phyloP scores from a whole-genome alignment of 2,888 invertebrate species.

The Agrotis ipsilon region DNA sequence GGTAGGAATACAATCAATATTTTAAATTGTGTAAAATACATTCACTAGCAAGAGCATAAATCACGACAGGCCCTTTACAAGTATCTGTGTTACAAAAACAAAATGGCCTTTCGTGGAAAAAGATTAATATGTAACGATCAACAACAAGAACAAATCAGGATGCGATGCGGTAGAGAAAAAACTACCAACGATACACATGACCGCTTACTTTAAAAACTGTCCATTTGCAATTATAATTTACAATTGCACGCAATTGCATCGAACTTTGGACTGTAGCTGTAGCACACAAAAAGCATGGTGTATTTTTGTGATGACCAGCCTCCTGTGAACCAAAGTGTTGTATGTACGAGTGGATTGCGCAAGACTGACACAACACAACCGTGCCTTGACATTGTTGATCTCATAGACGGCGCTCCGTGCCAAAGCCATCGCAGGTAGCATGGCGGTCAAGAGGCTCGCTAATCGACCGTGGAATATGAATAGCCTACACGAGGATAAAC shows the following conservation, averaged over 20 bases:
- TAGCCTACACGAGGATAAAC: conserved; percentile 69
- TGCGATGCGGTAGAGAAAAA: conserved; percentile 56
- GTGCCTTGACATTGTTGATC: conserved; percentile 87
- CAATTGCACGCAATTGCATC: conserved; percentile 49
- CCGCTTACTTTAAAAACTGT: conserved; percentile 53
- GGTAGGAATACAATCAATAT: conserved; percentile 22
- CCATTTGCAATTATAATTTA: conserved; percentile 57
- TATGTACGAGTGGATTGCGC: conserved; percentile 68
- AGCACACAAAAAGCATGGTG: conserved; percentile 40
- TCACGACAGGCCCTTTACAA: conserved; percentile 41
- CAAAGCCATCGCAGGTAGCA: conserved; percentile 73
- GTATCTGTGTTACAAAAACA: conserved; percentile 49
- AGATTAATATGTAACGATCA: conserved; percentile 65
- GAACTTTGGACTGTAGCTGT: conserved; percentile 45
- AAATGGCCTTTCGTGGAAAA: conserved; percentile 57
- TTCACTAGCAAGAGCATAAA: conserved; percentile 48
- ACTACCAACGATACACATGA: conserved; percentile 53
- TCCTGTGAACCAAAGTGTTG: conserved; percentile 34
- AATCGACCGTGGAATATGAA: conserved; percentile 72
- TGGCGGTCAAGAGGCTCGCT: conserved; percentile 68
- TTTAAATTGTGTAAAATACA: conserved; percentile 41
- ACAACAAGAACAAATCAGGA: conserved; percentile 55
- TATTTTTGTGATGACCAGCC: conserved; percentile 57
- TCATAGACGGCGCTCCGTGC: conserved; percentile 76
- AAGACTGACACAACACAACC: conserved; percentile 81